These are phyloP conservation scores for Mesochorus sp. DNA, from an alignment of 2,888 invertebrate species.

Conservation along the genomic window DNA sequence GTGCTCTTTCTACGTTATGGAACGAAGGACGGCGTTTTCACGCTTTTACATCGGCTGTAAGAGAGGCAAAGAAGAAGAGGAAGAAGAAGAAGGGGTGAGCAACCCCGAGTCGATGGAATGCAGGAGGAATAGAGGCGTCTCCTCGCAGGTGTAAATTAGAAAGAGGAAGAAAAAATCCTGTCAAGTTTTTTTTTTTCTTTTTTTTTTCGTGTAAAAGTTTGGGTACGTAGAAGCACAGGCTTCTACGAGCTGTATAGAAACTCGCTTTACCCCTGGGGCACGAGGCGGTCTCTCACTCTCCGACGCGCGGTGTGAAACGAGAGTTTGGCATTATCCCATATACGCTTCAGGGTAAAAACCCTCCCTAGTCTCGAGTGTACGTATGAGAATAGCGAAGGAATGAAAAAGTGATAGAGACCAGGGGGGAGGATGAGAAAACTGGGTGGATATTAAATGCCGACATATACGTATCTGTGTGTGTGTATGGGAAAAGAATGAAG, in stretches of 20 bases:
- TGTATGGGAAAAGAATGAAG: not conserved
- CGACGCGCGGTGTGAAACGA: conserved; percentile 47
- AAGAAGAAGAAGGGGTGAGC: conserved; percentile 15
- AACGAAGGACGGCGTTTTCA: too few relatives aligned
- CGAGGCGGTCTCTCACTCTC: not conserved
- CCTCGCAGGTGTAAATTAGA: conserved; percentile 76
- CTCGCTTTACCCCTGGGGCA: conserved; percentile 39
- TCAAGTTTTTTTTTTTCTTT: too few relatives aligned
- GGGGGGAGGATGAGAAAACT: conserved; percentile 21
- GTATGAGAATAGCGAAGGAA: not conserved
- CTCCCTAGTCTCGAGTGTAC: conserved; percentile 16
- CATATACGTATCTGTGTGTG: conserved; percentile 4
- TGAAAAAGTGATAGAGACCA: conserved; percentile 14
- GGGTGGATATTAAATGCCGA: conserved; percentile 13
- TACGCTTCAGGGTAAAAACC: conserved; percentile 48
- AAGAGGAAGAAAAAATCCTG: conserved; percentile 56
- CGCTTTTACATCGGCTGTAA: conserved; percentile 46
- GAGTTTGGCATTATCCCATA: conserved; percentile 56
- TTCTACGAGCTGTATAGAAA: conserved; percentile 40
- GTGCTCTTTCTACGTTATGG: not conserved
- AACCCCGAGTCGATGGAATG: conserved; percentile 61
- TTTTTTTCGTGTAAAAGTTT: conserved; percentile 57
- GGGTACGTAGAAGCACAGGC: too few relatives aligned
- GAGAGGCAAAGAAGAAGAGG: not conserved
- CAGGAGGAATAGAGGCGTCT: conserved; percentile 60